Evolutionary conservation across 2,888 invertebrate genomes (phyloP).

Genomic region (Drosophila vallismaia): DNA sequence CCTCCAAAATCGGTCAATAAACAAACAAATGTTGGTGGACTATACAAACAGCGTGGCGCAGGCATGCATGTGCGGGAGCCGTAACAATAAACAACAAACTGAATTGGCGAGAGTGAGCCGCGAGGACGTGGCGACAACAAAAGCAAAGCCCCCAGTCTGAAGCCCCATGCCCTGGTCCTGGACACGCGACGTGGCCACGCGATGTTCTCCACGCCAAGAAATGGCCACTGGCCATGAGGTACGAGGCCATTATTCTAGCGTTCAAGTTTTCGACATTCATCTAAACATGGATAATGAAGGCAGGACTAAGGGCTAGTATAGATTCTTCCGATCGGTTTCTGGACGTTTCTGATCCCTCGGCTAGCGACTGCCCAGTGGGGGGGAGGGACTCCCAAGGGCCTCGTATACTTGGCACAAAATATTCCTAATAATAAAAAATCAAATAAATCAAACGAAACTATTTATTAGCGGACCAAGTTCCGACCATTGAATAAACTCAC

Average conservation of each 20-base stretch:
- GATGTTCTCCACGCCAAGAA: slow-evolving; percentile 21
- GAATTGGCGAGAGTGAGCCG: slow-evolving; percentile 13
- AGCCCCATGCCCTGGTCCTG: slow-evolving; percentile 40
- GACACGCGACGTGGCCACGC: slow-evolving; percentile 71
- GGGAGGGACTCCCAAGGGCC: slow-evolving; percentile 59
- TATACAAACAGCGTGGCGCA: slow-evolving; percentile 60
- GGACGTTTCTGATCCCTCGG: neutral
- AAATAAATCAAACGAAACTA: slow-evolving; percentile 73
- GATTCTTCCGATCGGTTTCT: neutral
- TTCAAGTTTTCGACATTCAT: neutral
- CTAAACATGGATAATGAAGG: neutral
- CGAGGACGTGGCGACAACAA: slow-evolving; percentile 42
- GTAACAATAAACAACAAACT: slow-evolving; percentile 74
- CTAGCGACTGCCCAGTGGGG: slow-evolving; percentile 9
- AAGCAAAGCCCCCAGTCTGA: slow-evolving; percentile 50
- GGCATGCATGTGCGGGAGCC: slow-evolving; percentile 51
- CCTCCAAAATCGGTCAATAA: slow-evolving; percentile 77
- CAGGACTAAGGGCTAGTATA: neutral
- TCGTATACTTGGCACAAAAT: slow-evolving; percentile 69
- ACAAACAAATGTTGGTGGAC: slow-evolving; percentile 74
- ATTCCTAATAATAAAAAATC: slow-evolving; percentile 79
- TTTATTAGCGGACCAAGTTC: slow-evolving; percentile 61
- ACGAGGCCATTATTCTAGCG: neutral
- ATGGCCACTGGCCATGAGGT: neutral
- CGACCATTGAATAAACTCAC: slow-evolving; percentile 57